A percentile compares a stretch with the other conserved stretches of the same genome.
Conservation (phyloP, 2,797 vertebrate species). For the Fundulus diaphanus region DNA sequence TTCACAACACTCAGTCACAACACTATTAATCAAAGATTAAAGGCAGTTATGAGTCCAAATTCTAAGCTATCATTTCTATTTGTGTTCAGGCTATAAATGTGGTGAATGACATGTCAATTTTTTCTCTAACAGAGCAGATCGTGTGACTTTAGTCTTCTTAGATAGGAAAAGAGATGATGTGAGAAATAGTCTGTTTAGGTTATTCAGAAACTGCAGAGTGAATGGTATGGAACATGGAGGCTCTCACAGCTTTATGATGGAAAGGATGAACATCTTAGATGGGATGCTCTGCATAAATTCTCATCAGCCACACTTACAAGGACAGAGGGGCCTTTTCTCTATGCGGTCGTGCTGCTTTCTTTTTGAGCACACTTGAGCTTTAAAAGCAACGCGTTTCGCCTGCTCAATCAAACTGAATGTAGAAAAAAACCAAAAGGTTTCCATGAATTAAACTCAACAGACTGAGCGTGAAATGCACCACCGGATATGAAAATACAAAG, state of each 20-base stretch:
- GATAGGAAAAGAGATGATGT: slow-evolving; percentile 15
- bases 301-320: slow-evolving; percentile 16
- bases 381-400: slow-evolving; percentile 12
- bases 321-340: neutral
- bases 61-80: slow-evolving; percentile 8
- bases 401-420: slow-evolving; percentile 19
- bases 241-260: slow-evolving; percentile 17
- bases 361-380: slow-evolving; percentile 5
- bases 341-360: neutral
- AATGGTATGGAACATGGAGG: neutral
- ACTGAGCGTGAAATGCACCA: neutral
- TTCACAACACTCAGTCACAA: slow-evolving; percentile 1
- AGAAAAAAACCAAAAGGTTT: slow-evolving; percentile 7
- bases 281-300: slow-evolving; percentile 17
- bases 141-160: slow-evolving; percentile 6
- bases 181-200: neutral
- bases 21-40: slow-evolving; percentile 14
- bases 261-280: slow-evolving; percentile 20
- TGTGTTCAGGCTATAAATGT: slow-evolving; percentile 6
- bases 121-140: slow-evolving; percentile 13
- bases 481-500: slow-evolving; percentile 27
- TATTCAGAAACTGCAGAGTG: slow-evolving; percentile 4
- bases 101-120: slow-evolving; percentile 8
- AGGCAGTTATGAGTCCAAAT: slow-evolving; percentile 2
- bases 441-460: slow-evolving; percentile 20